Percentiles rank a stretch among this genome's conserved stretches.
Conservation (phyloP, 2,797 vertebrate genomes). For the Acipenser oxyrinchus region DNA sequence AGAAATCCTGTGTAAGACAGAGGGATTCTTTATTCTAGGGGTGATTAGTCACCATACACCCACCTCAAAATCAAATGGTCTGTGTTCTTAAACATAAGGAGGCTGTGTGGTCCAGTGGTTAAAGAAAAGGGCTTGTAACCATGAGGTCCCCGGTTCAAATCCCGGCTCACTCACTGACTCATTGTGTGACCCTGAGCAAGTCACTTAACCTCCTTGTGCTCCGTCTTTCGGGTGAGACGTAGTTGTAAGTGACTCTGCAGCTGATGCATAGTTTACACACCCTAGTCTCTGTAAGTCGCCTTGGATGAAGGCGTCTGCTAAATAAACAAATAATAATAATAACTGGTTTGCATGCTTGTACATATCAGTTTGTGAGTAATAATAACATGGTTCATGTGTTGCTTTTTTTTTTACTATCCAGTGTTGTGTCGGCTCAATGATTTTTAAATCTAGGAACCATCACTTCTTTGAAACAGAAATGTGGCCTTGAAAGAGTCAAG, state of each 20-base stretch:
- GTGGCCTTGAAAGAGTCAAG: constrained; percentile 57
- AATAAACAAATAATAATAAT: too few relatives aligned
- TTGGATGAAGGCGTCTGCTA: too few relatives aligned
- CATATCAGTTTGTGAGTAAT: constrained; percentile 13
- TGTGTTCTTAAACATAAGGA: background rate
- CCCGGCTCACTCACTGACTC: too few relatives aligned
- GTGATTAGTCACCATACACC: background rate
- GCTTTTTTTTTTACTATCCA: background rate
- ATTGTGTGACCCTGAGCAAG: too few relatives aligned
- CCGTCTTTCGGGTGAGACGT: too few relatives aligned
- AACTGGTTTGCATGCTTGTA: background rate
- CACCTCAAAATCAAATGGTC: constrained; percentile 8
- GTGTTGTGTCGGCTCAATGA: constrained; percentile 20
- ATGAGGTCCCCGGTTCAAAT: too few relatives aligned
- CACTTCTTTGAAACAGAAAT: constrained; percentile 26
- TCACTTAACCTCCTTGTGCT: too few relatives aligned
- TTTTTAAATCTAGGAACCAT: constrained; percentile 12
- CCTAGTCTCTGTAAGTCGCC: too few relatives aligned
- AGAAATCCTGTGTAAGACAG: background rate
- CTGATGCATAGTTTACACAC: too few relatives aligned
- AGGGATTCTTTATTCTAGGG: background rate
- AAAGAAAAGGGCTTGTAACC: too few relatives aligned
- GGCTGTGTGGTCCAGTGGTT: too few relatives aligned
- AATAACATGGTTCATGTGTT: constrained; percentile 3
- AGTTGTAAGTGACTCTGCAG: too few relatives aligned